These are phyloP conservation scores for Ornithoptera priamus DNA, from an alignment of 2,888 invertebrate genomes.

Conservation along the genomic window DNA sequence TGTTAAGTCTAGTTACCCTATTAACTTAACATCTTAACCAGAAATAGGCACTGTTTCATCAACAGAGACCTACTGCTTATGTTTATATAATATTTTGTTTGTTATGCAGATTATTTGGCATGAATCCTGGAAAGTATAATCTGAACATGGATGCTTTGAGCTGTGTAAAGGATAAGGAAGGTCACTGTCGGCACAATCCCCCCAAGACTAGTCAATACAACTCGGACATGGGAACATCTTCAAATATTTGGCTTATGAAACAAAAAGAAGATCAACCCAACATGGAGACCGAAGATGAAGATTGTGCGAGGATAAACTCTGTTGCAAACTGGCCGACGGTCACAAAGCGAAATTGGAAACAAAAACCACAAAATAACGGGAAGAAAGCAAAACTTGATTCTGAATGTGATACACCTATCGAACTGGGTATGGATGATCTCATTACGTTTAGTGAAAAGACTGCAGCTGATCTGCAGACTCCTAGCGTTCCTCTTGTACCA, in stretches of 20 bases:
- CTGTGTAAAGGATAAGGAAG: constrained; percentile 65
- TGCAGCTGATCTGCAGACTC: constrained; percentile 31
- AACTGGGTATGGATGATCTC: constrained; percentile 55
- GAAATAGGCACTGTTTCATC: too few species aligned
- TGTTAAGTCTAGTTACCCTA: too few species aligned
- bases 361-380: constrained; percentile 51
- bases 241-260: constrained; percentile 41
- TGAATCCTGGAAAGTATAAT: constrained; percentile 66
- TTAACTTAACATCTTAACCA: too few species aligned
- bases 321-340: constrained; percentile 63
- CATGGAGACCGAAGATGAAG: constrained; percentile 49
- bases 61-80: too few species aligned
- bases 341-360: constrained; percentile 59
- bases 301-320: constrained; percentile 61
- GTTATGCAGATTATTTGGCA: constrained; percentile 61
- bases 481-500: constrained; percentile 19
- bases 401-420: constrained; percentile 47
- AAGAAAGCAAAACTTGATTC: constrained; percentile 58
- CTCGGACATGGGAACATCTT: constrained; percentile 29
- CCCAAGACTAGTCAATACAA: constrained; percentile 38
- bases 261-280: constrained; percentile 43
- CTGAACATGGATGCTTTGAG: constrained; percentile 63
- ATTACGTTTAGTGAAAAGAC: constrained; percentile 38
- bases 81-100: not conserved
- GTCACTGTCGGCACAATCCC: constrained; percentile 63